Evolutionary conservation across 2,888 invertebrate species (phyloP).

Genomic region (Mythimna lalbum): DNA sequence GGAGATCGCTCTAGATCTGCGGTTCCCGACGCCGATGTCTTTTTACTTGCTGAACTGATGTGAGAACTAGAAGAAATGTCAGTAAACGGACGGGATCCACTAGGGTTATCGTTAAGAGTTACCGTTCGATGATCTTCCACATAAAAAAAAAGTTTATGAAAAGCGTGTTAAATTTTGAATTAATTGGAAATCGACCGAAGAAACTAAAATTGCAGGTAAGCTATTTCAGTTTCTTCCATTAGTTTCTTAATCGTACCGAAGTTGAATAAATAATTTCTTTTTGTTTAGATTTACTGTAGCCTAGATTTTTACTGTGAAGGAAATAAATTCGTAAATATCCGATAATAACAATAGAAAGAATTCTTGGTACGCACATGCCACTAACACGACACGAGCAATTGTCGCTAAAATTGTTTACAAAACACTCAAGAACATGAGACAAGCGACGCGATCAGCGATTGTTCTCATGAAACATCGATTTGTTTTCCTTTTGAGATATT

Average conservation of each 20-base stretch:
- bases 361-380: slow-evolving; percentile 4
- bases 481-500: slow-evolving; percentile 2
- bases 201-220: no score
- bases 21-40: no score
- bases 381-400: slow-evolving; percentile 7
- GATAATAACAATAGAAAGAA: slow-evolving; percentile 14
- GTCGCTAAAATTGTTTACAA: slow-evolving; percentile 32
- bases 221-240: no score
- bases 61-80: not conserved
- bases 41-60: not conserved
- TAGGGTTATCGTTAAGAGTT: no score
- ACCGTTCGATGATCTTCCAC: no score
- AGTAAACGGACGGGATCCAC: no score
- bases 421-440: slow-evolving; percentile 11
- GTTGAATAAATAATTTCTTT: no score
- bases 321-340: slow-evolving; percentile 11
- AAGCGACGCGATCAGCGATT: slow-evolving; percentile 8
- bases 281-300: not conserved
- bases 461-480: slow-evolving; percentile 19
- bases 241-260: no score
- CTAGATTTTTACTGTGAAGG: not conserved
- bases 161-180: no score
- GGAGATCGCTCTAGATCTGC: no score
- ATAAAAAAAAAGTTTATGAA: no score
- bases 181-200: no score